Percentiles rank a stretch among this genome's conserved stretches.
Conservation (phyloP, 2,888 invertebrate genomes). For the Merodon equestris region DNA sequence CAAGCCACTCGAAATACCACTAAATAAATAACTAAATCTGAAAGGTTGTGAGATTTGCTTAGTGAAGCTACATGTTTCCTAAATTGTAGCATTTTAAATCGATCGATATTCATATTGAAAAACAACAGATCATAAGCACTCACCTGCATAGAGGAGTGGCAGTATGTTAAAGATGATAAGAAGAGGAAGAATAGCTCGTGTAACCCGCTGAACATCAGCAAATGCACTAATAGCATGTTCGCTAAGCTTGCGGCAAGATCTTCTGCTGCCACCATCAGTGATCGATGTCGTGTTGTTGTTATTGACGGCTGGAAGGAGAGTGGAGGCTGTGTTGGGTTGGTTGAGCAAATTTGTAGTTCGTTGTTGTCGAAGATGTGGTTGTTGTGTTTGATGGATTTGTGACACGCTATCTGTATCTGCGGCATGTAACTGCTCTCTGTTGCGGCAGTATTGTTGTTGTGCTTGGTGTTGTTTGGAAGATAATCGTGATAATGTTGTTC, state of each 20-base stretch:
- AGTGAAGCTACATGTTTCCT: too few species aligned
- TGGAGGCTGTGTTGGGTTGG: constrained; percentile 30
- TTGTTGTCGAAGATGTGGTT: constrained; percentile 55
- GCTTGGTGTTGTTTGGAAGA: constrained; percentile 72
- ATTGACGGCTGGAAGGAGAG: constrained; percentile 10
- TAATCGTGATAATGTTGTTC: constrained; percentile 72
- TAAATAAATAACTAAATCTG: too few species aligned
- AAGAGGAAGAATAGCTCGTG: constrained; percentile 76
- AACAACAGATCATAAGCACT: constrained; percentile 68
- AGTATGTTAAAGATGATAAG: constrained; percentile 79
- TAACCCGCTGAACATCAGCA: constrained; percentile 76
- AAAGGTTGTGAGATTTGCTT: too few species aligned
- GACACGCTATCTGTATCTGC: constrained; percentile 4
- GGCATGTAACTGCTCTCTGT: constrained; percentile 38
- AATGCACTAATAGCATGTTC: constrained; percentile 71
- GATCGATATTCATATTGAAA: background rate
- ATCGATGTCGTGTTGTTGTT: background rate
- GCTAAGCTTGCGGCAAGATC: constrained; percentile 34
- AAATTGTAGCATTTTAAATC: too few species aligned
- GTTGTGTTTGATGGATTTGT: constrained; percentile 24
- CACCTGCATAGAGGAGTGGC: constrained; percentile 79
- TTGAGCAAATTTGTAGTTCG: constrained; percentile 42
- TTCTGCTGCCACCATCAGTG: constrained; percentile 2
- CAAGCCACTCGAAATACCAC: too few species aligned
- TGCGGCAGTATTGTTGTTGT: constrained; percentile 37